Evolutionary conservation across 2,797 vertebrate species (phyloP).

Genomic region (Chiloscyllium punctatum): DNA sequence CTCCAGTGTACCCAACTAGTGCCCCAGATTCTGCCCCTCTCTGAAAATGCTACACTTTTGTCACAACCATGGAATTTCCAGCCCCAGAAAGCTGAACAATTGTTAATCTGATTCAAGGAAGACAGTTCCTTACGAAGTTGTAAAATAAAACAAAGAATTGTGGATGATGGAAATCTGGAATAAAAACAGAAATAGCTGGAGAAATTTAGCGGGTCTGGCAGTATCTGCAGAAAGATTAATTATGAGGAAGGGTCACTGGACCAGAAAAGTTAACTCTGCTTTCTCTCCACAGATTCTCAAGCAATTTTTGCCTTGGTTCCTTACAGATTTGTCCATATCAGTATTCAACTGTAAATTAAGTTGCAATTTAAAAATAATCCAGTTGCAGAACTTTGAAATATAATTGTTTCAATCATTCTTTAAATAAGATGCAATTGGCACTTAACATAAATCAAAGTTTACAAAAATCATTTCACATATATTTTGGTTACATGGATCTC

Average conservation of each 20-base stretch:
- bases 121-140: background rate
- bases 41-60: background rate
- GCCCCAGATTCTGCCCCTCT: background rate
- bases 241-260: too few relatives aligned
- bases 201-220: too few relatives aligned
- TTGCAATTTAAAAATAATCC: background rate
- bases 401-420: background rate
- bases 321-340: background rate
- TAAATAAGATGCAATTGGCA: constrained; percentile 26
- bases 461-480: constrained; percentile 28
- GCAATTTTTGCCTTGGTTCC: too few relatives aligned
- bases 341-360: background rate
- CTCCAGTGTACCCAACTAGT: background rate
- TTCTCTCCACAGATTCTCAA: too few relatives aligned
- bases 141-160: too few relatives aligned
- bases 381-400: background rate
- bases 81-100: background rate
- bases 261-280: too few relatives aligned
- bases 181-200: too few relatives aligned
- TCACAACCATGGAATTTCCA: background rate
- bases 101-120: background rate
- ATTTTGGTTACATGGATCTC: background rate
- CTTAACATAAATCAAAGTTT: constrained; percentile 26
- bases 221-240: too few relatives aligned
- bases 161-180: too few relatives aligned